These are phyloP conservation scores for Agrotis clavis DNA, from an alignment of 2,888 invertebrate genomes.

Conservation along the genomic window DNA sequence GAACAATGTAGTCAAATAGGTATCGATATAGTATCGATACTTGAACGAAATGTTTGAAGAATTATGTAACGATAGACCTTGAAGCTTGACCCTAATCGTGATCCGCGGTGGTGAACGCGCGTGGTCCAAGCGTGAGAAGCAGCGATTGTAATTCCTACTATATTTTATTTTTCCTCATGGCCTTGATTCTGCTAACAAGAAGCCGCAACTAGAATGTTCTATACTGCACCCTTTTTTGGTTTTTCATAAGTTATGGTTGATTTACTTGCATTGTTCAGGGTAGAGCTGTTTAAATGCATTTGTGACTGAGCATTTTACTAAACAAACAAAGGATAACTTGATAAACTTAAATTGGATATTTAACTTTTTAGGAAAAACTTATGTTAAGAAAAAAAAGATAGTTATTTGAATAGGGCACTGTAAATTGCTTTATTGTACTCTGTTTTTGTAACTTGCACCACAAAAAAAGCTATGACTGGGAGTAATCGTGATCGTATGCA, in stretches of 20 bases:
- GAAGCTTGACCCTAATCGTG: constrained; percentile 89
- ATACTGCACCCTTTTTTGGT: background rate
- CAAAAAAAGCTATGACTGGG: constrained; percentile 53
- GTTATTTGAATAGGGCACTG: background rate
- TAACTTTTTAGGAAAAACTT: background rate
- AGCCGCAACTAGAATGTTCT: constrained; percentile 20
- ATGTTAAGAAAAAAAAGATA: background rate
- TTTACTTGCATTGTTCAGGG: constrained; percentile 1
- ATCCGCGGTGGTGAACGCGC: constrained; percentile 76
- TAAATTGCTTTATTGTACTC: background rate
- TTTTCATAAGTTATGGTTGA: constrained; percentile 10
- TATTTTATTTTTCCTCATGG: constrained; percentile 42
- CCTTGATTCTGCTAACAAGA: constrained; percentile 46
- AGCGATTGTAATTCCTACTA: constrained; percentile 63
- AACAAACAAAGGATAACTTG: background rate
- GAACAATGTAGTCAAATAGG: constrained; percentile 64
- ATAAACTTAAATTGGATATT: background rate
- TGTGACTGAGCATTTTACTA: background rate
- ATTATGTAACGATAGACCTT: constrained; percentile 88
- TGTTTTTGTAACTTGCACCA: constrained; percentile 61
- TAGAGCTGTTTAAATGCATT: background rate
- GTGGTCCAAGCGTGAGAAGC: constrained; percentile 74
- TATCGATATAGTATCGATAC: constrained; percentile 77
- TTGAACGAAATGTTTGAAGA: constrained; percentile 78
- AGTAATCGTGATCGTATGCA: constrained; percentile 77